These are phyloP conservation scores for Cyphomyrus plagiostoma DNA, from an alignment of 2,113 vertebrate species.

Conservation along the genomic window DNA sequence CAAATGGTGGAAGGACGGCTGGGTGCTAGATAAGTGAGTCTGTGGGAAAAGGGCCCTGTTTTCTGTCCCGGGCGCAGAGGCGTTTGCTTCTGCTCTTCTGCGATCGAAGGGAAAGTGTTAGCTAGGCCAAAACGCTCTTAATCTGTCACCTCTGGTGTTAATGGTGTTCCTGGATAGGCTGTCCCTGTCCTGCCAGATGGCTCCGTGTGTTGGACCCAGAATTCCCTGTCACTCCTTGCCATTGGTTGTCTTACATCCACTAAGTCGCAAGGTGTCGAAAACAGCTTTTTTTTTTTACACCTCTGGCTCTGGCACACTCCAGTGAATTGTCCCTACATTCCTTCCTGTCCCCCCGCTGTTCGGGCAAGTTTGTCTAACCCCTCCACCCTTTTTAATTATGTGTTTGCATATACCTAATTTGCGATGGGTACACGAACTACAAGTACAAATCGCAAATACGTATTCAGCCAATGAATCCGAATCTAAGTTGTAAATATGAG, in stretches of 20 bases:
- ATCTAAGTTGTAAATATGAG: background rate
- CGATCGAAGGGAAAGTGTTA: slow-evolving; percentile 11
- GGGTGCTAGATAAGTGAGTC: slow-evolving; percentile 24
- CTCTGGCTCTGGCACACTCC: slow-evolving; percentile 34
- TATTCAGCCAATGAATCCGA: background rate
- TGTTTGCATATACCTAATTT: background rate
- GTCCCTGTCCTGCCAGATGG: slow-evolving; percentile 40
- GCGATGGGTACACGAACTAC: background rate
- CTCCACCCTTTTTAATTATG: background rate
- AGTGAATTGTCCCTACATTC: slow-evolving; percentile 36
- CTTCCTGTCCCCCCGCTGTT: slow-evolving; percentile 24
- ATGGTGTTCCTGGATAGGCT: slow-evolving; percentile 22
- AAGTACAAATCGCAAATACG: background rate
- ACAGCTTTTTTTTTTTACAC: slow-evolving; percentile 34
- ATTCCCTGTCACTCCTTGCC: slow-evolving; percentile 15
- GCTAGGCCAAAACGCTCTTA: slow-evolving; percentile 22
- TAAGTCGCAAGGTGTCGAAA: slow-evolving; percentile 31
- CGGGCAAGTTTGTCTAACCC: background rate
- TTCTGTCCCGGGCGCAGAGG: slow-evolving; percentile 25
- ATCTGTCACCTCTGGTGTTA: slow-evolving; percentile 31
- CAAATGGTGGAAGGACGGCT: slow-evolving; percentile 4
- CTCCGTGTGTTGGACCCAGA: slow-evolving; percentile 23
- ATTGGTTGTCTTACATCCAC: slow-evolving; percentile 19
- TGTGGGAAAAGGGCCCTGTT: slow-evolving; percentile 36
- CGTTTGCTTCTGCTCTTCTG: slow-evolving; percentile 24